Evolutionary conservation across 2,888 invertebrate species (phyloP), one percentile per base, ranked within the genome.

Genomic region (Campopleginae sp.): DNA sequence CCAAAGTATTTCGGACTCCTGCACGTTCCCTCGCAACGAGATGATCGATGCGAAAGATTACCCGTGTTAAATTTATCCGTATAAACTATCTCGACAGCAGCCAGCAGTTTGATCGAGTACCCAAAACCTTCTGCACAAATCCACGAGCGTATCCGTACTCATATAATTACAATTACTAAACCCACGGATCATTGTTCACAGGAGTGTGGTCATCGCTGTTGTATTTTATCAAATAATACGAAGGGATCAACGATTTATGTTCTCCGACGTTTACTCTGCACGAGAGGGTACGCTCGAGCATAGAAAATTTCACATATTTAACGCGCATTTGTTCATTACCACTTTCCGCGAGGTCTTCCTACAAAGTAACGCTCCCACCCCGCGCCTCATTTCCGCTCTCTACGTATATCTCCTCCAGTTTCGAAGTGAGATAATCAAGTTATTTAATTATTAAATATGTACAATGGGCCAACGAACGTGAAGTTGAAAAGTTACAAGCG

Each of bases 31-130:
- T 19, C 17, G 5, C 27, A 27, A 12, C 12, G 48, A 65, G 5
- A 71, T 77, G 77, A 82, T 82, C 82, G 82, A 77, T 71, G 71
- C 71, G 12, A 65, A 65, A 82, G 76, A 82, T 82, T 82, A 71
- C 65, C 54, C 19, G 33, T 33, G 65, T 65, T 65, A 54, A 77
- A 76, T 82, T 76, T 68, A 82, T 76, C 81, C 70, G 75, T 75
- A 75, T 76, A 76, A 82, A 81, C 75, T 71, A 38, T 54, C 33
- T 27, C 58, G 48, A 33, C 44, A 33, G 42, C 44, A 33, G 42
- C 23, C 46, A n/a, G 31, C 46, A 38, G 33, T 63, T 82, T 78
- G 65, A 71, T 66, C 72, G 58, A 78, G 71, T 72, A 51, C 61
- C 58, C 70, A n/a, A 31, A 71, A 71, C 71, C 63, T 65, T 71